phyloP scores from a whole-genome alignment of 2,797 vertebrate genomes.

The Sciaenops ocellatus region DNA sequence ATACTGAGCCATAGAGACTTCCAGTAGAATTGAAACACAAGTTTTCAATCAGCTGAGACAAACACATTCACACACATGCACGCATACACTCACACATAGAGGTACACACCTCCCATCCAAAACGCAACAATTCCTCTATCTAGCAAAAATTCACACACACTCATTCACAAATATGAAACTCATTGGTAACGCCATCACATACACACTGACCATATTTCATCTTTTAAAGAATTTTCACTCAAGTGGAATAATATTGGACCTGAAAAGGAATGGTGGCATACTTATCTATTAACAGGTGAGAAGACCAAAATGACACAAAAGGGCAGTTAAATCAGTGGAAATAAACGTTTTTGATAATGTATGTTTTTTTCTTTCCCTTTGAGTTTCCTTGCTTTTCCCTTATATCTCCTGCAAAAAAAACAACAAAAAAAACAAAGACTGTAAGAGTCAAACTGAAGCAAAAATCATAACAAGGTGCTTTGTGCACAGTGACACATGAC shows the following conservation, averaged over 20 bases:
- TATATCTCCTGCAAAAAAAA: conserved; percentile 43
- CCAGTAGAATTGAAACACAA: conserved; percentile 70
- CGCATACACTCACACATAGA: conserved; percentile 42
- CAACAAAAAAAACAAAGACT: conserved; percentile 8
- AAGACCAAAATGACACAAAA: conserved; percentile 65
- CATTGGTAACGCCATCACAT: conserved; percentile 57
- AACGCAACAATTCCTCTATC: conserved; percentile 62
- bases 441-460: conserved; percentile 56
- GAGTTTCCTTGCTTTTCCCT: conserved; percentile 36
- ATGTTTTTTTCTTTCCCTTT: conserved; percentile 24
- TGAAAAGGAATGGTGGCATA: conserved; percentile 60
- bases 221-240: conserved; percentile 62
- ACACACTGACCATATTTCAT: conserved; percentile 66
- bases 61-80: conserved; percentile 42
- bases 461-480: conserved; percentile 82
- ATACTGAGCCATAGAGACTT: conserved; percentile 73
- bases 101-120: conserved; percentile 59
- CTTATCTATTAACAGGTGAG: conserved; percentile 57
- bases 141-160: conserved; percentile 62
- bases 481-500: conserved; percentile 81
- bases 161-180: conserved; percentile 68
- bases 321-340: conserved; percentile 31
- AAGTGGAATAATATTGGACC: conserved; percentile 64
- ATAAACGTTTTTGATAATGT: conserved; percentile 12
- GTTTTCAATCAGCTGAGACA: conserved; percentile 69